Evolutionary conservation across 2,888 invertebrate genomes (phyloP).

Genomic region (Mesorhabditis spiculigera): DNA sequence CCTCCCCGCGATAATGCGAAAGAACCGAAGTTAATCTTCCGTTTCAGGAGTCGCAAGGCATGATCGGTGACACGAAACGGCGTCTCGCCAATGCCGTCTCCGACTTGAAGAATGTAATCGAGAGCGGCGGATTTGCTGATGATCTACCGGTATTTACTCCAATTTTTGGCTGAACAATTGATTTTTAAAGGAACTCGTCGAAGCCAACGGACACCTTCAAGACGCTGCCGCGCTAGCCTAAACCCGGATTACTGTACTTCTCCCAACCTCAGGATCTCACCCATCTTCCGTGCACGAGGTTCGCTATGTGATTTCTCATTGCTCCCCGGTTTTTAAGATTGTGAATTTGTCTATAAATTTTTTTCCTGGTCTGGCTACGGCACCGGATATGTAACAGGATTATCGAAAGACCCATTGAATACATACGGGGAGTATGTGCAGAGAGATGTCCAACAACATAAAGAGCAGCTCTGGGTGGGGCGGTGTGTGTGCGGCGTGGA

Average conservation of each 20-base stretch:
- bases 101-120: not conserved
- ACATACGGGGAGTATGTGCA: too few relatives aligned
- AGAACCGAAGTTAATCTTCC: too few relatives aligned
- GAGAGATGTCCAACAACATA: too few relatives aligned
- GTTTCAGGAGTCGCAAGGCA: not conserved
- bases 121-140: not conserved
- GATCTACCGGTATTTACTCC: not conserved
- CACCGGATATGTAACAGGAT: too few relatives aligned
- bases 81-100: not conserved
- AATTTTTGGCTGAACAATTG: not conserved
- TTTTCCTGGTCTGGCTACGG: too few relatives aligned
- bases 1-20: too few relatives aligned
- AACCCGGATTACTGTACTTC: not conserved
- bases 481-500: too few relatives aligned
- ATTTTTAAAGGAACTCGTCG: not conserved
- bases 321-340: not conserved
- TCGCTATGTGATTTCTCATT: conserved; percentile 2
- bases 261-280: too few relatives aligned
- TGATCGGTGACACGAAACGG: conserved; percentile 5
- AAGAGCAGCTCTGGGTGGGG: too few relatives aligned
- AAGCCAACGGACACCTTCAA: not conserved
- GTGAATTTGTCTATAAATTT: too few relatives aligned
- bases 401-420: too few relatives aligned
- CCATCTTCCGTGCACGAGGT: not conserved
- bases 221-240: not conserved